Evolutionary conservation across 2,797 vertebrate species (phyloP), one percentile per base, ranked within the genome.

Genomic region (Danio albolineatus): DNA sequence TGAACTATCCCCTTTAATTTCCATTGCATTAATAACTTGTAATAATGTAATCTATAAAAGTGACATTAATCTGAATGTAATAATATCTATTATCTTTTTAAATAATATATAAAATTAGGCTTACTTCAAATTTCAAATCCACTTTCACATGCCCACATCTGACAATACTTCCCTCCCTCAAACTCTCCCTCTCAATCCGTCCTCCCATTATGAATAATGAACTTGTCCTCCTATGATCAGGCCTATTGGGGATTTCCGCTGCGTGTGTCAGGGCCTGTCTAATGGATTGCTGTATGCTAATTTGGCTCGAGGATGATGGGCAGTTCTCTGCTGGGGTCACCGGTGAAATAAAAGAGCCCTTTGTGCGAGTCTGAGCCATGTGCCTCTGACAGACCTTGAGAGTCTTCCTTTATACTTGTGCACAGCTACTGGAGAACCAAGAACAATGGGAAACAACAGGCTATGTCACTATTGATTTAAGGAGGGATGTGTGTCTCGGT

Each of bases 311-410:
- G 54, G 53, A 81, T 71, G 80, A 80, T 71, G 62, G 66, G 39
- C 70, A 57, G 74, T 73, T 69, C 75, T 84, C 78, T 80, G 70
- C 66, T 72, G 71, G 74, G 83, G 73, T 76, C 82, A 84, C 75
- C 54, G 16, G 39, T 81, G 75, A 79, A 73, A 84, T 86, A 79
- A 83, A 61, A 83, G 69, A 71, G 59, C 59, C 73, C 73, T 64
- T 70, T 81, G 60, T 84, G 80, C 39, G 36, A 78, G 67, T 41
- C 72, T 76, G 70, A 85, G 65, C 65, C 70, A 69, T 73, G 56
- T 80, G 73, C 43, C 38, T 49, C 19, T 64, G 65, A 80, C 46
- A 60, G 78, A 87, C 87, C 87, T 88, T 85, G 87, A 88, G 73
- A 81, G 73, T 74, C 53, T 51, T 61, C 78, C 28, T 85, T 85